Percentiles rank a stretch among this genome's conserved stretches.
These are phyloP conservation scores for Limulus polyphemus DNA, from an alignment of 2,888 invertebrate genomes.

Conservation along the genomic window DNA sequence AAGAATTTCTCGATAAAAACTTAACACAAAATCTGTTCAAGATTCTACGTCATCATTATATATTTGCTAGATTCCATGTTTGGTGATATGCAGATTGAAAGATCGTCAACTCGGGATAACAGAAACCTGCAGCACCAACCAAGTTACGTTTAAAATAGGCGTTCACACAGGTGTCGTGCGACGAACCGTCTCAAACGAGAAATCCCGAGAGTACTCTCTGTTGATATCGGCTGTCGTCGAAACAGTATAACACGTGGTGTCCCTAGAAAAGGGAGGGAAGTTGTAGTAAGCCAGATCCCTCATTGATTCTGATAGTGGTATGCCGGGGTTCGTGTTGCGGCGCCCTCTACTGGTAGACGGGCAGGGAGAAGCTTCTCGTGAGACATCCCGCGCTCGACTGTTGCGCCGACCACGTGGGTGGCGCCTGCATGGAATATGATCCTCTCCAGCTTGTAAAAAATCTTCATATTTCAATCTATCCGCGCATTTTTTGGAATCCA, in stretches of 20 bases:
- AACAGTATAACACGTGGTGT: constrained; percentile 28
- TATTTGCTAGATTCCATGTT: no score
- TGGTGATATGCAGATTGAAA: no score
- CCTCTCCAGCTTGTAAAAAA: constrained; percentile 9
- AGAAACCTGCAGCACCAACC: no score
- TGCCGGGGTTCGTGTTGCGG: constrained; percentile 17
- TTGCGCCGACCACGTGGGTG: constrained; percentile 21
- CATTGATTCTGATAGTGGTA: constrained; percentile 28
- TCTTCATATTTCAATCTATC: constrained; percentile 10
- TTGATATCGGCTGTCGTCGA: constrained; percentile 29
- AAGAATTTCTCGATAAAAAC: no score
- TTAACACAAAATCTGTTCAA: no score
- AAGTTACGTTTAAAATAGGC: no score
- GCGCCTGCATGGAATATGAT: constrained; percentile 19
- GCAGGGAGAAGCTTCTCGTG: constrained; percentile 16
- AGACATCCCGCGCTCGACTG: constrained; percentile 13
- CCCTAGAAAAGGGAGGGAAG: constrained; percentile 26
- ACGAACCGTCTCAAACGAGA: constrained; percentile 27
- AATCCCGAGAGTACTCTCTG: constrained; percentile 28
- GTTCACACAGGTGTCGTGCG: constrained; percentile 27
- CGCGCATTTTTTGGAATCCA: constrained; percentile 22
- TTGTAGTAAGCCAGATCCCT: constrained; percentile 28
- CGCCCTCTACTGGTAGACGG: constrained; percentile 10
- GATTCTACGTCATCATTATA: no score
- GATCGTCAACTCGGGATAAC: no score